phyloP scores from a whole-genome alignment of 2,113 vertebrate species.

The Rhizomys pruinosus region DNA sequence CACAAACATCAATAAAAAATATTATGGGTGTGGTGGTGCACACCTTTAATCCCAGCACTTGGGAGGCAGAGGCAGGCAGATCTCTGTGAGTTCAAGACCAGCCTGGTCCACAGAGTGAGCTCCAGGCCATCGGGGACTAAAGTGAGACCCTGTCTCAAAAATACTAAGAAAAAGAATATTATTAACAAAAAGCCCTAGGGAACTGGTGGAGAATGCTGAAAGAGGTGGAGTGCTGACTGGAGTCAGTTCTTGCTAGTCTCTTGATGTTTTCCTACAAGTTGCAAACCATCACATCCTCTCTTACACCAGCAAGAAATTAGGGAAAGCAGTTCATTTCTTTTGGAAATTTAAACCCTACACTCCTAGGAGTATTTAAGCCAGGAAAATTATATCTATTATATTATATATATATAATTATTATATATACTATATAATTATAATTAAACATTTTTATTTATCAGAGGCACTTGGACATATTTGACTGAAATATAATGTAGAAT shows the following conservation, averaged over 20 bases:
- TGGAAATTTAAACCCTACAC: neutral
- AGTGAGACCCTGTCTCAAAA: too few species aligned
- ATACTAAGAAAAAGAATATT: too few species aligned
- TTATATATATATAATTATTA: too few species aligned
- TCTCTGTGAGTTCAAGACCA: too few species aligned
- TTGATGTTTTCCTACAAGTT: neutral
- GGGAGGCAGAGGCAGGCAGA: too few species aligned
- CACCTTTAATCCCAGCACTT: too few species aligned
- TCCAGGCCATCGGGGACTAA: too few species aligned
- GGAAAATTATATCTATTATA: too few species aligned
- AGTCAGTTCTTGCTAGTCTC: neutral
- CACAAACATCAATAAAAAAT: too few species aligned
- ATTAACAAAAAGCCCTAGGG: too few species aligned
- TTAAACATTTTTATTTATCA: neutral
- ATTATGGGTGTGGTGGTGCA: too few species aligned
- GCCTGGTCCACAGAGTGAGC: too few species aligned
- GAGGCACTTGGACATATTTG: neutral
- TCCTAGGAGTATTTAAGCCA: neutral
- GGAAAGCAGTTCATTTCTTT: neutral
- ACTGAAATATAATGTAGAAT: neutral
- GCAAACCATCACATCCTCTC: neutral
- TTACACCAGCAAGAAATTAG: conserved; percentile 5
- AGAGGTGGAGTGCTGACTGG: neutral
- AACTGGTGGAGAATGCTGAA: neutral
- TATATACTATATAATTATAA: neutral